A percentile compares a stretch with the other conserved stretches of the same genome.
These are phyloP conservation scores for Thryonomys swinderianus DNA, from an alignment of 2,113 vertebrate species.

Conservation along the genomic window DNA sequence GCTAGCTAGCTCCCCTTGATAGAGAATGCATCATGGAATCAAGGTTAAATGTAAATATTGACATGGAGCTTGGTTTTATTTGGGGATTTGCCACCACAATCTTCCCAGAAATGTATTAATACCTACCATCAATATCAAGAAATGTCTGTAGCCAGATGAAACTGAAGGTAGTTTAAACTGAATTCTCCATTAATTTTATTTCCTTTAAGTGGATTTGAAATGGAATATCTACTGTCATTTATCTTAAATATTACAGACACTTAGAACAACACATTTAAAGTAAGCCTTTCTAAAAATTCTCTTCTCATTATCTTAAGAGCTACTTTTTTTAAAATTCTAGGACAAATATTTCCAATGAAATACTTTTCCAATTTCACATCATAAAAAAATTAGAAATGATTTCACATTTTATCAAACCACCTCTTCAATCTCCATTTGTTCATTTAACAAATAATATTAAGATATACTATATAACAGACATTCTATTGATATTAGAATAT, in stretches of 20 bases:
- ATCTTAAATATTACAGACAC: not conserved
- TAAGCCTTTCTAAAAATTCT: not conserved
- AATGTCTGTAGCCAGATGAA: not conserved
- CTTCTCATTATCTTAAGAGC: not conserved
- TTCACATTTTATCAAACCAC: not conserved
- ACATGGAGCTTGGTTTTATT: not conserved
- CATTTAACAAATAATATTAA: not conserved
- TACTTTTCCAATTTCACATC: not conserved
- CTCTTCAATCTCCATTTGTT: not conserved
- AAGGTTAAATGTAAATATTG: not conserved
- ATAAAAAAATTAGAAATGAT: not conserved
- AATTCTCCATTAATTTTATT: not conserved
- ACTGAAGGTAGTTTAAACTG: not conserved
- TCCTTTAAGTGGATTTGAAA: slow-evolving; percentile 28
- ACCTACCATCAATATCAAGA: not conserved
- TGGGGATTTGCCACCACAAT: not conserved
- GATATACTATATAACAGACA: not conserved
- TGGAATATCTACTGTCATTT: not conserved
- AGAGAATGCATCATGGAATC: not conserved
- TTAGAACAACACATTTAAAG: slow-evolving; percentile 8
- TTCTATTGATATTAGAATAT: not conserved
- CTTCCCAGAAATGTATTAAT: not conserved
- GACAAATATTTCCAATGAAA: not conserved
- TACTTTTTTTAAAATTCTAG: not conserved
- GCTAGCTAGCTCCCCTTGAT: not conserved